Evolutionary conservation across 2,888 invertebrate species (phyloP), one percentile per base, ranked within the genome.

Genomic region (Cephus rjabovi): DNA sequence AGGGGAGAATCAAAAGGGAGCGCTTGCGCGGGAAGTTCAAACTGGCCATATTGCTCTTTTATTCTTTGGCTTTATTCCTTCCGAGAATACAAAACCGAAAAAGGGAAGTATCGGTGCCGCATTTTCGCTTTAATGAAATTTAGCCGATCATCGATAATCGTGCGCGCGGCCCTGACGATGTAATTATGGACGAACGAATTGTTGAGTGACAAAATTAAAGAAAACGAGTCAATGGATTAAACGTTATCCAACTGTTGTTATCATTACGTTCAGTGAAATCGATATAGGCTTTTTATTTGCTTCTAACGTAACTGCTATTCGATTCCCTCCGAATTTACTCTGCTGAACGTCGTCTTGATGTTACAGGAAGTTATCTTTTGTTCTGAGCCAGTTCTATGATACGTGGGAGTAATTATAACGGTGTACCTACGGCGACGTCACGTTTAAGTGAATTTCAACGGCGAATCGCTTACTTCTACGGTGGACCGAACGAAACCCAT

Each of bases 1-100:
- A 81, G 82, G 80, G 69, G 77, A 75, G 77, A 79, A 82, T 82
- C 82, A 81, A 81, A 80, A 33, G 73, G 77, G 12, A 33, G 73
- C 6, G 40, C 23, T 40, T 4, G 0, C 23, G 40, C 40, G 40
- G 40, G 40, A 40, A 40, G 40, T 40, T 23, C 40, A 40, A 40
- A 40, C 40, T 40, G 40, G 23, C 40, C 40, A 40, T 9, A 23
- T 23, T 40, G 23, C 40, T 40, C 15, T 2, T 15, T 15, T 23
- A 2, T 40, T 40, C 15, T 40, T 40, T 40, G 40, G 2, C 6
- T 40, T 40, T 15, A 2, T 23, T 23, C 6, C 40, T 9, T 9
- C 6, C 9, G 6, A 40, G 40, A 40, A 40, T 40, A 4, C 0
- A 23, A 15, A 40, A 23, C 0, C 35, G 11, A 15, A 23, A 40